Base-by-base conservation (phyloP, 2,113 vertebrate genomes). In the Anarrhichthys ocellatus region DNA sequence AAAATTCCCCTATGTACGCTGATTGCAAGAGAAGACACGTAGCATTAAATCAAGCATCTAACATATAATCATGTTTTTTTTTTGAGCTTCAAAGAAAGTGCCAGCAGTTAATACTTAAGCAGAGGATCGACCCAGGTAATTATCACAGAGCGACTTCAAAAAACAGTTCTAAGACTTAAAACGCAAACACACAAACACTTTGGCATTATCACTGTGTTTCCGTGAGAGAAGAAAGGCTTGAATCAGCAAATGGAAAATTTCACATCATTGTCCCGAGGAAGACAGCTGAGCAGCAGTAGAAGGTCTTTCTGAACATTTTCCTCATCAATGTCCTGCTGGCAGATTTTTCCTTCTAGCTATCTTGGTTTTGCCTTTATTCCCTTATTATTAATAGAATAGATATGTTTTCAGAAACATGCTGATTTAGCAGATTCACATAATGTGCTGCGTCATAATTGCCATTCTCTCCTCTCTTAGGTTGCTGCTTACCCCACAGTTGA, bases 71-170 rank as follows among this genome's bases (percentile, higher is more conserved):
- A 85, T 44, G 58, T 63, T 66, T 74, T 80, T 66, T 80, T 72
- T 84, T 78, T 42, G 36, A 50, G 74, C 58, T 70, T 92, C 76
- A 89, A 79, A 85, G 76, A 84, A 75, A 46, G 24, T 71, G 72
- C 64, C 74, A 78, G 73, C 76, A 87, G 80, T 80, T 78, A 81
- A 88, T 88, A 89, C 89, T 88, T 82, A 89, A 73, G 76, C 76
- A 63, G 40, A 74, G 67, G 61, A 75, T 74, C 46, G 20, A 72
- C 66, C 71, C 61, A 8, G 78, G 59, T 88, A 87, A 88, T 84
- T 80, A 89, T 80, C 54, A 68, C 4, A n/a, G 48, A 63, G 68
- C 5, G 52, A 52, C 44, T 82, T 63, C 29, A 73, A 64, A 75
- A 81, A 68, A 34, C 52, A 9, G 10, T 38, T 46, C 15, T 22